Evolutionary conservation across 2,113 vertebrate genomes (phyloP), one percentile per base, ranked within the genome.

Genomic region (Heliornis fulica): DNA sequence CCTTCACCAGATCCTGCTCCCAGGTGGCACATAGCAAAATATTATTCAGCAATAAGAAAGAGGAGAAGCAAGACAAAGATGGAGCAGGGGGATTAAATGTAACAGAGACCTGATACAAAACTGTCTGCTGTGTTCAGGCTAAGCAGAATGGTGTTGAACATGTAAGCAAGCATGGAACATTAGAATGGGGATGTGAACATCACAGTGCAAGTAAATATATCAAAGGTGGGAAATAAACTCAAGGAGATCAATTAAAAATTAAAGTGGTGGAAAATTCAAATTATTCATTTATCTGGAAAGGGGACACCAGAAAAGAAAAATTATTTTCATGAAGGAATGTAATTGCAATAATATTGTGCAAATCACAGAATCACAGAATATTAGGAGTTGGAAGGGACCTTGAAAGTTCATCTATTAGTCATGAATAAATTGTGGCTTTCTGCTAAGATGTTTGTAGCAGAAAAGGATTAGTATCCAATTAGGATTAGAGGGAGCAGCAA

Each of bases 121-220:
- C 6, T 3, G 36, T 29, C 20, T 18, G 7, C 7, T 15, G n/a
- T 54, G 51, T 66, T 68, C 26, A 28, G 26, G 34, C 4, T 12
- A 3, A 32, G 15, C 15, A 85, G 17, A 45, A 17, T 7, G 9
- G 8, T 23, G 69, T 15, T 79, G 69, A 78, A 59, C 0, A 0
- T 6, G 18, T 15, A 7, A 69, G 16, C 1, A 0, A 59, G 56
- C 50, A 25, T 28, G 81, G 29, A 72, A 60, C 7, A 4, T n/a
- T 46, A n/a, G 13, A 64, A 76, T 21, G 12, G 32, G 20, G 63
- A 63, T 8, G 16, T 93, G 31, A 32, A 15, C 26, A 13, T 19
- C 13, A 66, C 69, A 66, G 34, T 12, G 51, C 34, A 87, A 87
- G 20, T 20, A 70, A 70, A 71, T 38, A 22, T 16, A 31, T 3